A percentile compares a stretch with the other conserved stretches of the same genome.
Evolutionary conservation across 2,113 vertebrate species (phyloP).

Genomic region (Lophius piscatorius): DNA sequence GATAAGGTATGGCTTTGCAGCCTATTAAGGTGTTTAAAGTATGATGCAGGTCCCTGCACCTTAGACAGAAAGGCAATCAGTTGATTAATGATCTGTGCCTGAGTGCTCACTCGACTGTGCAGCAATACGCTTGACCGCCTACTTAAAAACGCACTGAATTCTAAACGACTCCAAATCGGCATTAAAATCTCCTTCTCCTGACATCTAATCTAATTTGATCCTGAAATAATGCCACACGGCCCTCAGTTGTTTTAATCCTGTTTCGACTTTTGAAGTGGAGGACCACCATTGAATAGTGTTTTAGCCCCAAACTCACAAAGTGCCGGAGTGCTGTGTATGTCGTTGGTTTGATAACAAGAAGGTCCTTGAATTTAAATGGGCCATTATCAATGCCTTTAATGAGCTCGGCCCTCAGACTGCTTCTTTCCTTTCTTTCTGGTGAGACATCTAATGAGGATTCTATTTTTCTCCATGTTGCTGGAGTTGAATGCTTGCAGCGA

Average conservation of each 20-base stretch:
- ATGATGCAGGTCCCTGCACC: slow-evolving; percentile 41
- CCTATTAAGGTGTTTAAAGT: slow-evolving; percentile 35
- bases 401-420: slow-evolving; percentile 56
- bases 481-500: slow-evolving; percentile 55
- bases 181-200: slow-evolving; percentile 31
- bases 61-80: slow-evolving; percentile 46
- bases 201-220: slow-evolving; percentile 38
- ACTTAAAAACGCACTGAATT: slow-evolving; percentile 52
- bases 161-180: slow-evolving; percentile 37
- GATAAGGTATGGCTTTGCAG: slow-evolving; percentile 28
- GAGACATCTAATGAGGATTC: slow-evolving; percentile 46
- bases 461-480: slow-evolving; percentile 57
- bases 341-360: slow-evolving; percentile 65
- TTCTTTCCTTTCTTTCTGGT: slow-evolving; percentile 29
- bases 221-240: slow-evolving; percentile 14
- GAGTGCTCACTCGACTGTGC: slow-evolving; percentile 48
- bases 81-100: slow-evolving; percentile 58
- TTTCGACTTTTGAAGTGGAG: slow-evolving; percentile 34
- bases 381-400: slow-evolving; percentile 76
- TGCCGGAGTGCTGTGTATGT: slow-evolving; percentile 43
- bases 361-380: slow-evolving; percentile 76
- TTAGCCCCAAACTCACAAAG: slow-evolving; percentile 43
- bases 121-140: slow-evolving; percentile 45
- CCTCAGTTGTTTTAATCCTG: slow-evolving; percentile 28
- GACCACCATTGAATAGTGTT: slow-evolving; percentile 44